Base-by-base conservation (phyloP, 1,140 invertebrate genomes). In the Anoplophora glabripennis region DNA sequence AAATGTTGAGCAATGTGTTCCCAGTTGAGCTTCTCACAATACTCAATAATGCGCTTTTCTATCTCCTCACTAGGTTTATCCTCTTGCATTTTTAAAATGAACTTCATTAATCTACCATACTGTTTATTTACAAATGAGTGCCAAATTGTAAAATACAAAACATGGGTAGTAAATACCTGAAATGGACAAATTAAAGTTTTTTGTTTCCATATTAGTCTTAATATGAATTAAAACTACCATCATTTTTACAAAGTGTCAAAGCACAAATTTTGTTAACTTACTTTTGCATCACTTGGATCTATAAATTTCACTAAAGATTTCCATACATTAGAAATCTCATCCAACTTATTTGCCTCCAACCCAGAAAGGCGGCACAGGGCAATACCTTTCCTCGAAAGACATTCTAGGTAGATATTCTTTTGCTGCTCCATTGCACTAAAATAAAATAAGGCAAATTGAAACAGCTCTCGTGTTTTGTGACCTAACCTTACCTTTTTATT, bases 401-500 rank as follows among this genome's bases (percentile, higher is more conserved):
- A 86, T 63, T 96, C 92, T 35, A 95, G 76, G 35, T 93, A 76
- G 56, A 82, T 84, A 42, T 75, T 82, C 71, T 88, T 91, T 68
- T 90, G 86, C 68, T 90, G 90, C 36, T 96, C 93, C 83, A 93
- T 92, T 60, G 83, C 80, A 52, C 89, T 89, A 70, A 48, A 78
- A 77, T 15, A 12, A 33, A 53, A 40, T n/a, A 21, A 15, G 4
- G 12, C 45, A 47, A 15, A 17, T n/a, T 18, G 9, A 45, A 45
- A 17, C 15, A 7, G 4, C 21, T 12, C 14, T 17, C 7, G 17
- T 34, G 41, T 28, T 51, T 35, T 33, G 21, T 28, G 21, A 28
- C 21, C 35, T 28, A 46, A 58, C 21, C 80, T 80, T 72, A 89
- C 83, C 78, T 82, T 78, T 92, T 93, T 41, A 90, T 88, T 75